Percentiles rank a stretch among this genome's conserved stretches.
phyloP scores from a whole-genome alignment of 2,797 vertebrate genomes.

The Myotis myotis region DNA sequence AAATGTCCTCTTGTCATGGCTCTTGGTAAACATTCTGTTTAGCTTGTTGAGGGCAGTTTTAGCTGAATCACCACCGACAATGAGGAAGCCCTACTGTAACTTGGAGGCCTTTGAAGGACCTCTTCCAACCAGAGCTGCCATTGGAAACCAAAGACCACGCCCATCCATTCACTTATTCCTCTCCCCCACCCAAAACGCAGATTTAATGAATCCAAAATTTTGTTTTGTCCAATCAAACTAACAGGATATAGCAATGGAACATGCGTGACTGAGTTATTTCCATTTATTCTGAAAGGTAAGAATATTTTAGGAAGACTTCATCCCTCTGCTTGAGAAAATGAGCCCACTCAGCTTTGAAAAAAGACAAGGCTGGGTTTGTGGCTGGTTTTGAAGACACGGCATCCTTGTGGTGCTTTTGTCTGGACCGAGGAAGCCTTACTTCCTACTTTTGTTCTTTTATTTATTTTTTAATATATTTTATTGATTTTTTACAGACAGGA shows the following conservation, averaged over 20 bases:
- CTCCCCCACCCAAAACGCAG: not conserved
- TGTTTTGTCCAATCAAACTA: not conserved
- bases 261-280: not conserved
- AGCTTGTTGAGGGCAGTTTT: no score
- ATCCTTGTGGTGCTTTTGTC: slow-evolving; percentile 70
- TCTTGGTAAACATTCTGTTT: slow-evolving; percentile 45
- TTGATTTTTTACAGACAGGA: no score
- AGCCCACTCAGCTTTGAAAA: not conserved
- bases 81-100: not conserved
- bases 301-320: not conserved
- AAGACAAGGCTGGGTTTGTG: slow-evolving; percentile 39
- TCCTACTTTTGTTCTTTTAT: slow-evolving; percentile 80
- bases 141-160: not conserved
- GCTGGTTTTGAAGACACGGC: slow-evolving; percentile 74
- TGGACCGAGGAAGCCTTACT: slow-evolving; percentile 71
- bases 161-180: not conserved
- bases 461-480: no score
- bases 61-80: not conserved
- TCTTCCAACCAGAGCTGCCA: not conserved
- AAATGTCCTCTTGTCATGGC: slow-evolving; percentile 30
- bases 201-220: not conserved
- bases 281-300: not conserved
- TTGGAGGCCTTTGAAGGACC: slow-evolving; percentile 34
- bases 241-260: not conserved
- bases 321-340: not conserved